These are phyloP conservation scores for Lasioglossum malachurum DNA, from an alignment of 2,888 invertebrate species.

Conservation along the genomic window DNA sequence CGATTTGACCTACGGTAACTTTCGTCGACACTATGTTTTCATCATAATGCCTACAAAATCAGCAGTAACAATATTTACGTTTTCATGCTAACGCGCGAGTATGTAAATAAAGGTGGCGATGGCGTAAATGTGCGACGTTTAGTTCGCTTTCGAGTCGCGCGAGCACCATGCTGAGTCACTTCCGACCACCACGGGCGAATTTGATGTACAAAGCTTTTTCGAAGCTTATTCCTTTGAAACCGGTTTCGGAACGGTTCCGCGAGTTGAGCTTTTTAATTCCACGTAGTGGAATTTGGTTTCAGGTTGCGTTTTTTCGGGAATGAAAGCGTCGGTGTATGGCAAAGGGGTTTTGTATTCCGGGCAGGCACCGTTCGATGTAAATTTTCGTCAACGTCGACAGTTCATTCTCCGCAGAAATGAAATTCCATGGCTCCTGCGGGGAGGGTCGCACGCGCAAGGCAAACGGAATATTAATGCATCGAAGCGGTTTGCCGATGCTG, in stretches of 20 bases:
- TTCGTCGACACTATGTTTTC: too few species aligned
- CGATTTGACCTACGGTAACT: too few species aligned
- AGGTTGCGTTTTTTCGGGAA: neutral
- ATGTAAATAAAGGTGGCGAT: neutral
- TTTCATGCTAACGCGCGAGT: neutral
- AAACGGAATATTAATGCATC: neutral
- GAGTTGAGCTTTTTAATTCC: neutral
- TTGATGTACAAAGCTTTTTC: neutral
- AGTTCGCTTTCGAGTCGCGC: neutral
- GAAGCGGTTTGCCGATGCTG: neutral
- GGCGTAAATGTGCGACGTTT: neutral
- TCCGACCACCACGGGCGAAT: neutral
- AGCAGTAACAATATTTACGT: neutral
- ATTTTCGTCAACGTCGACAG: conserved; percentile 12
- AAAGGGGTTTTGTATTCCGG: neutral
- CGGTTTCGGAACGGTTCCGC: neutral
- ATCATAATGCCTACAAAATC: neutral
- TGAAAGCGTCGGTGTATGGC: neutral
- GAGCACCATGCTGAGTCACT: neutral
- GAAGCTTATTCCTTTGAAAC: neutral
- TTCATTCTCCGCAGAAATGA: neutral
- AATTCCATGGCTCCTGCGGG: neutral
- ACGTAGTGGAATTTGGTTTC: neutral
- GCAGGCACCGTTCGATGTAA: neutral
- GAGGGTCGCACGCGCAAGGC: neutral